Evolutionary conservation across 2,113 vertebrate genomes (phyloP), one percentile per base, ranked within the genome.

Genomic region (Pelusios castaneus): DNA sequence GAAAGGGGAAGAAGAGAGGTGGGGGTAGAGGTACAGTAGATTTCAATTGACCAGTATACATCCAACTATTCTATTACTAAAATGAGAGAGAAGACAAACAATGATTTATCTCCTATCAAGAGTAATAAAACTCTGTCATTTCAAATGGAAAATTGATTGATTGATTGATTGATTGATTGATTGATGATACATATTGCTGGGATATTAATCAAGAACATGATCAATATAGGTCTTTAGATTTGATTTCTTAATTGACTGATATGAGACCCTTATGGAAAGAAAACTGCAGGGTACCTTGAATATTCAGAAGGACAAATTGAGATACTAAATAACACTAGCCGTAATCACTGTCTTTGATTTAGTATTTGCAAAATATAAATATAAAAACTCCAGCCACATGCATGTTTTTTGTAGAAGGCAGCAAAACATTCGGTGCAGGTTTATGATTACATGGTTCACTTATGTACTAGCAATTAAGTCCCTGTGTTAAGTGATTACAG

Each of bases 181-280:
- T 31, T 75, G 89, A 93, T 58, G 93, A 95, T 83, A 90, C 47
- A 56, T 63, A 81, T 84, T 84, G 55, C 94, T 96, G 82, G 58
- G 92, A 91, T 95, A 97, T 97, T 96, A 98, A 95, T 93, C 91
- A 86, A 86, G 87, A 81, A 52, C 60, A 73, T 3, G 0, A 95
- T 97, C 96, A 92, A 95, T 93, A 67, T 67, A 84, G 87, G 38
- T 47, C n/a, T 90, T 12, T 47, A 52, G 87, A 82, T 85, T 67
- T 84, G 89, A 84, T 93, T 95, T 91, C 56, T 90, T 49, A 45
- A 41, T 51, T 87, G 55, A 52, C n/a, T 22, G 24, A 75, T 25
- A 12, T 41, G 43, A 90, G 67, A 84, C 6, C 41, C 31, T 84
- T 88, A 91, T 38, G 31, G 80, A 27, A 85, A 94, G 90, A 94